A percentile compares a stretch with the other conserved stretches of the same genome.
These are phyloP conservation scores for Leucopsar rothschildi DNA, from an alignment of 2,113 vertebrate species.

Conservation along the genomic window DNA sequence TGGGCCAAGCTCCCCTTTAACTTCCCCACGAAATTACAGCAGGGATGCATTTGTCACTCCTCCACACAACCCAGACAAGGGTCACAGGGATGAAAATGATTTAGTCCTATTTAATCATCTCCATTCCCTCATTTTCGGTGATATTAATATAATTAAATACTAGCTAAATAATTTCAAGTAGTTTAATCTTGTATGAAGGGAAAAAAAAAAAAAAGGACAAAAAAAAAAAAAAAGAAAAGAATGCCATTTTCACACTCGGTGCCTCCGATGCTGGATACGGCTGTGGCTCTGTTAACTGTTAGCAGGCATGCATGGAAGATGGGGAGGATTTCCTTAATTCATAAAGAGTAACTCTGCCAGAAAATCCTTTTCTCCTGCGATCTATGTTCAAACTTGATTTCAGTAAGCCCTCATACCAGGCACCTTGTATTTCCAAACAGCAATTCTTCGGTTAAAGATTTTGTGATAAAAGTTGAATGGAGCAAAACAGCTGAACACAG, in stretches of 20 bases:
- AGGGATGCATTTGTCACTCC: slow-evolving; percentile 39
- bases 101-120: slow-evolving; percentile 46
- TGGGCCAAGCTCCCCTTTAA: slow-evolving; percentile 12
- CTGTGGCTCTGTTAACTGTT: not conserved
- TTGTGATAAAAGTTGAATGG: slow-evolving; percentile 17
- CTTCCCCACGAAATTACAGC: not conserved
- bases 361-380: not conserved
- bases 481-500: not conserved
- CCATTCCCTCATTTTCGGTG: slow-evolving; percentile 3
- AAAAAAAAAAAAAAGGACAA: not conserved
- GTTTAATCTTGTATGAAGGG: slow-evolving; percentile 31
- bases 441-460: slow-evolving; percentile 1
- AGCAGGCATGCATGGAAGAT: slow-evolving; percentile 1
- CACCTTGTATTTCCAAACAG: not conserved
- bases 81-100: slow-evolving; percentile 41
- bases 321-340: slow-evolving; percentile 42
- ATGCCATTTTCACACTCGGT: not conserved
- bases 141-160: slow-evolving; percentile 58
- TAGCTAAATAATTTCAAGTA: slow-evolving; percentile 42
- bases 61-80: not conserved
- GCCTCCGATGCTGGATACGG: not conserved
- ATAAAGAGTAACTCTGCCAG: slow-evolving; percentile 19
- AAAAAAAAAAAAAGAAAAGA: not conserved
- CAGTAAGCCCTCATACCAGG: not conserved
- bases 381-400: not conserved